These are phyloP conservation scores for Mythimna impura DNA, from an alignment of 2,888 invertebrate genomes.

Conservation along the genomic window DNA sequence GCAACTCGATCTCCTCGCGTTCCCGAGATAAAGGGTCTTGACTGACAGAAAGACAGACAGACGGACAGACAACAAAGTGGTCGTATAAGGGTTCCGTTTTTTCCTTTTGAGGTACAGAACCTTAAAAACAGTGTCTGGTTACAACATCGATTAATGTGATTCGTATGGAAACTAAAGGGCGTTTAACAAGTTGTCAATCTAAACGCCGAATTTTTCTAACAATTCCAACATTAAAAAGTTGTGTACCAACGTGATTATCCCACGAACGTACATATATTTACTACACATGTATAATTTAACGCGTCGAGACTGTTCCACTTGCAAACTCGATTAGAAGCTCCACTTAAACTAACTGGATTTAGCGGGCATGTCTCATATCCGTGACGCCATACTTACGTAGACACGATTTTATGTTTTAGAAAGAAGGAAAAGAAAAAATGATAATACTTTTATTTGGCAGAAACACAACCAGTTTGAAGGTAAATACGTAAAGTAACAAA, in stretches of 20 bases:
- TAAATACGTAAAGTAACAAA: no score
- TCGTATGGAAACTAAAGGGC: neutral
- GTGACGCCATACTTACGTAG: constrained; percentile 4
- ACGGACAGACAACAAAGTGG: no score
- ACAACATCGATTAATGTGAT: no score
- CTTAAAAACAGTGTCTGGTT: no score
- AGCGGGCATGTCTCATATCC: constrained; percentile 28
- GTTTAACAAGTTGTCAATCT: neutral
- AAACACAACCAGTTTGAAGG: no score
- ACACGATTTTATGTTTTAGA: neutral
- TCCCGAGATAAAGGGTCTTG: no score
- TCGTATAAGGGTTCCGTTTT: no score
- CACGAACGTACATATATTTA: constrained; percentile 34
- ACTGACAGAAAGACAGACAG: no score
- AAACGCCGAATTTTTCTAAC: neutral
- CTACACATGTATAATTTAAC: constrained; percentile 53
- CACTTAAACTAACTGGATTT: constrained; percentile 53
- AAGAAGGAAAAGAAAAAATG: neutral
- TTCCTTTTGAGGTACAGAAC: no score
- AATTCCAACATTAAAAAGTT: constrained; percentile 14
- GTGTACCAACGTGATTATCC: constrained; percentile 21
- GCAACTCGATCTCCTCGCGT: no score
- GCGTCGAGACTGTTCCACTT: constrained; percentile 42
- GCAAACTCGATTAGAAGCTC: constrained; percentile 56
- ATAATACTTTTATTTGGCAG: no score